These are phyloP conservation scores for Drosophila falleni DNA, from an alignment of 2,888 invertebrate genomes.

Conservation along the genomic window DNA sequence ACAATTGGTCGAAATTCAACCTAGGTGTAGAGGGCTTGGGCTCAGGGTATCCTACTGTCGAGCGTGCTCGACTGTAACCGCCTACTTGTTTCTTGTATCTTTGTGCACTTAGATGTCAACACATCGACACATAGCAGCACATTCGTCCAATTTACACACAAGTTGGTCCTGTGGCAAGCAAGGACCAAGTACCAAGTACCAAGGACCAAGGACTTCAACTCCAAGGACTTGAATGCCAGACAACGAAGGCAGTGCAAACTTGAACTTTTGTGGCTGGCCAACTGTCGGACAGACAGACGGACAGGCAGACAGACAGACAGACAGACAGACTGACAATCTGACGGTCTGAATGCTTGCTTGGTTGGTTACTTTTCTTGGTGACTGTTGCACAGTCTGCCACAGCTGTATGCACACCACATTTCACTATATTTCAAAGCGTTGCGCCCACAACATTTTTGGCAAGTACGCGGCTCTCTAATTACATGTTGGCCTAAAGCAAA, in stretches of 20 bases:
- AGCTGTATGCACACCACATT: conserved; percentile 19
- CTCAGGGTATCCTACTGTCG: too few species aligned
- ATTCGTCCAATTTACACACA: conserved; percentile 79
- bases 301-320: conserved; percentile 22
- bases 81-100: conserved; percentile 28
- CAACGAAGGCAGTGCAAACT: conserved; percentile 71
- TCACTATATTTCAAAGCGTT: conserved; percentile 61
- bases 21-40: too few species aligned
- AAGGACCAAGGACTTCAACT: conserved; percentile 10
- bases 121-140: conserved; percentile 77
- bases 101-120: conserved; percentile 76
- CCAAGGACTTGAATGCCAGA: conserved; percentile 68
- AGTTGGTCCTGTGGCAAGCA: conserved; percentile 51
- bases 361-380: conserved; percentile 13
- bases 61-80: too few species aligned
- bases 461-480: conserved; percentile 72
- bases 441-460: conserved; percentile 77
- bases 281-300: conserved; percentile 41
- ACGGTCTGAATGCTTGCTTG: background rate
- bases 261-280: conserved; percentile 77
- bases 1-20: too few species aligned
- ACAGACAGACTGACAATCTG: conserved; percentile 27
- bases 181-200: conserved; percentile 4
- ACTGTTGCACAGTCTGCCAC: conserved; percentile 44
- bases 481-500: conserved; percentile 67